A percentile compares a stretch with the other conserved stretches of the same genome.
These are phyloP conservation scores for Cataglyphis hispanica DNA, from an alignment of 1,140 invertebrate species.

Conservation along the genomic window DNA sequence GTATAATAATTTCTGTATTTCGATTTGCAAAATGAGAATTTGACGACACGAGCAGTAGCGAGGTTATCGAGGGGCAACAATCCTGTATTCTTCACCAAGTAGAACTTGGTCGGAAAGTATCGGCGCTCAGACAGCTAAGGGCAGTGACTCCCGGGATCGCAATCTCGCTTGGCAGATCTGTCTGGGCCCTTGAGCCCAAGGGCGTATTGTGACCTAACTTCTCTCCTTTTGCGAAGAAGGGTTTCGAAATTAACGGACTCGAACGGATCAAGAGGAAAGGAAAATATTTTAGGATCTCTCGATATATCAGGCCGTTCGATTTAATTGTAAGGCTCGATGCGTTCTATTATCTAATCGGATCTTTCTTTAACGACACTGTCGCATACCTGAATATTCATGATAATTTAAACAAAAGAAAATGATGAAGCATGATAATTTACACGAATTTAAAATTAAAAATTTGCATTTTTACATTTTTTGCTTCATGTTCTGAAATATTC, in stretches of 20 bases:
- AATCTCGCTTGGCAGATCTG: slow-evolving; percentile 78
- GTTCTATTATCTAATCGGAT: background rate
- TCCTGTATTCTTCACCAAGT: slow-evolving; percentile 38
- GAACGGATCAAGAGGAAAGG: background rate
- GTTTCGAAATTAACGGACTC: slow-evolving; percentile 26
- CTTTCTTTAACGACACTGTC: background rate
- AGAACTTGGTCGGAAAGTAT: slow-evolving; percentile 58
- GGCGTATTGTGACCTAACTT: slow-evolving; percentile 72
- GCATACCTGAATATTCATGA: slow-evolving; percentile 4
- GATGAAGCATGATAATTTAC: no score
- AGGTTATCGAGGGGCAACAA: slow-evolving; percentile 51
- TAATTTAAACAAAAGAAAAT: no score
- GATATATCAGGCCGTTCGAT: background rate
- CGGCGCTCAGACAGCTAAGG: slow-evolving; percentile 72
- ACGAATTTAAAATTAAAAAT: no score
- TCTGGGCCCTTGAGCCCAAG: slow-evolving; percentile 75
- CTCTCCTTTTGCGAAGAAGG: slow-evolving; percentile 22
- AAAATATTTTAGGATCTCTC: background rate
- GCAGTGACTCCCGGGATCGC: slow-evolving; percentile 78
- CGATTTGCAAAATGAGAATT: background rate
- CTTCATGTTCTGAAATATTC: background rate
- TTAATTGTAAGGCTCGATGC: background rate
- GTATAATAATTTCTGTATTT: no score
- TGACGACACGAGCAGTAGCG: no score
- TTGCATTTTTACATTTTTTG: no score